Percentiles rank a stretch among this genome's conserved stretches.
phyloP scores from a whole-genome alignment of 2,888 invertebrate species.

The Odontomyia ornata region DNA sequence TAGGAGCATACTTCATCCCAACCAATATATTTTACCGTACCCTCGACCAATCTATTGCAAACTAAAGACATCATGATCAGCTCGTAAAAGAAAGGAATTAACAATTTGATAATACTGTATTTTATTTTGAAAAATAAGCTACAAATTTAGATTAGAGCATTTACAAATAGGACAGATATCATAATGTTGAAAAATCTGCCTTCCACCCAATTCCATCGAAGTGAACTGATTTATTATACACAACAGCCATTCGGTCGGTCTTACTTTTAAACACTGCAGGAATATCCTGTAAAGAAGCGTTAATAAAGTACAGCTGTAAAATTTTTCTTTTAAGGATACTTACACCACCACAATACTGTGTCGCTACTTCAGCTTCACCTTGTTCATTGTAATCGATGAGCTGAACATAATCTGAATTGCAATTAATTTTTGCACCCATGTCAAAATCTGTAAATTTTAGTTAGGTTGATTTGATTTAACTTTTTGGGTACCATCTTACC shows the following conservation, averaged over 20 bases:
- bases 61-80: no score
- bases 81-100: no score
- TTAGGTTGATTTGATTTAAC: no score
- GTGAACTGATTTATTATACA: conserved; percentile 70
- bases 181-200: neutral
- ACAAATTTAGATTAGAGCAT: no score
- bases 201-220: conserved; percentile 78
- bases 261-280: conserved; percentile 67
- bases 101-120: no score
- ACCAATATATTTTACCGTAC: no score
- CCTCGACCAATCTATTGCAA: no score
- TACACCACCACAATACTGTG: conserved; percentile 62
- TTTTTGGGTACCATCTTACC: conserved; percentile 18
- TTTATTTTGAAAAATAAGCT: no score
- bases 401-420: conserved; percentile 72
- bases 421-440: conserved; percentile 70
- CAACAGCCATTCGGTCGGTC: conserved; percentile 60
- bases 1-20: no score
- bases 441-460: conserved; percentile 66
- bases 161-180: conserved; percentile 27
- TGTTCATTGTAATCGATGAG: conserved; percentile 67
- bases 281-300: conserved; percentile 60
- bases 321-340: conserved; percentile 33
- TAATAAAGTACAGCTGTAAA: neutral
- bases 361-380: conserved; percentile 55